Conservation (phyloP, 2,888 invertebrate species). For the Platerodrilus igneus region DNA sequence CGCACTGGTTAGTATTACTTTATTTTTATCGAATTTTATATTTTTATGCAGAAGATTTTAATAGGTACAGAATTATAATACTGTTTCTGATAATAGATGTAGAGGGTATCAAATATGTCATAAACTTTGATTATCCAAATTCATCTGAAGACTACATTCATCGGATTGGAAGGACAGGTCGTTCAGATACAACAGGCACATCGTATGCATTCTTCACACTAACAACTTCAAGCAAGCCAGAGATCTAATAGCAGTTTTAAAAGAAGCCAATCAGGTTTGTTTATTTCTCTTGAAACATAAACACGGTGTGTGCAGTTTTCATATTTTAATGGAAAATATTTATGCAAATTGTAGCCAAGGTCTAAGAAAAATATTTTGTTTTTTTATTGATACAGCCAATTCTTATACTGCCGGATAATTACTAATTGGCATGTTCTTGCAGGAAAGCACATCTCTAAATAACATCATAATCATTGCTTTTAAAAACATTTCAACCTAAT, state of each 20-base stretch:
- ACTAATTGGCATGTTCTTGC: too few relatives aligned
- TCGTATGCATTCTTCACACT: constrained; percentile 95
- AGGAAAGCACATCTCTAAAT: too few relatives aligned
- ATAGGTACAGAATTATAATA: too few relatives aligned
- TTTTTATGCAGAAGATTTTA: not conserved
- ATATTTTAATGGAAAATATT: too few relatives aligned
- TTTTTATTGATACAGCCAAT: too few relatives aligned
- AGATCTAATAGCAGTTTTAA: constrained; percentile 81
- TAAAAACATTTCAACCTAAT: too few relatives aligned
- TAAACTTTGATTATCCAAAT: constrained; percentile 94
- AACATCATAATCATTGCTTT: too few relatives aligned
- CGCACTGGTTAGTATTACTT: constrained; percentile 39
- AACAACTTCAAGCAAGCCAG: constrained; percentile 82
- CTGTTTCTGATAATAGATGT: constrained; percentile 66
- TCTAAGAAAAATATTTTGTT: too few relatives aligned
- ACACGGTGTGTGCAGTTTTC: too few relatives aligned
- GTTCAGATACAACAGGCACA: constrained; percentile 81
- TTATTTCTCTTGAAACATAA: too few relatives aligned
- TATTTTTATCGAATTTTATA: constrained; percentile 13
- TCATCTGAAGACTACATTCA: constrained; percentile 95
- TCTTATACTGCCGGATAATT: too few relatives aligned
- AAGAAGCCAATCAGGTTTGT: constrained; percentile 82
- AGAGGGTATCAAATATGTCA: constrained; percentile 92
- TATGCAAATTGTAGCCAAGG: too few relatives aligned
- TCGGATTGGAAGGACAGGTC: constrained; percentile 89